Base-by-base conservation (phyloP, 1,140 invertebrate genomes). In the Pentalonia nigronervosa region DNA sequence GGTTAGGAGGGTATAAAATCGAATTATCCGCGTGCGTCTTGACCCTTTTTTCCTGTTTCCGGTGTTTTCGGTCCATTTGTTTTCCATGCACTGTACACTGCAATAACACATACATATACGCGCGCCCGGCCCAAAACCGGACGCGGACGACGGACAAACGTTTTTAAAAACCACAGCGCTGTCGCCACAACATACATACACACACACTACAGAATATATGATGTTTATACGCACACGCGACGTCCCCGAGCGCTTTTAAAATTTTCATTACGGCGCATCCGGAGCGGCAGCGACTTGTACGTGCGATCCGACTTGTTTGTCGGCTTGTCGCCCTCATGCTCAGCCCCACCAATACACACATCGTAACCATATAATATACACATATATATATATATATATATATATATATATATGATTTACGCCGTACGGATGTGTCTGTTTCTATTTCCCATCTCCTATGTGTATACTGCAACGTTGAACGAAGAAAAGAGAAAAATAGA, bases 11-110 rank as follows among this genome's bases (percentile, higher is more conserved):
- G 17, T 45, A 47, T 36, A 23, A 91, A 91, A 91, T 91, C 90
- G 90, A 91, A 91, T 91, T 91, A 91, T 91, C 90, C 90, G 90
- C 45, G 56, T 4, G 53, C 8, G 67, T 91, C 56, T 91, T 91
- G 90, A 91, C 90, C 90, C 90, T 91, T 91, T 76, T 91, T 91
- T 91, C 90, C 90, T 91, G 90, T 91, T 91, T 92, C 67, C 67
- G 48, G 88, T 25, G 48, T 89, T 92, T 83, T 92, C 91, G 91
- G 91, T 92, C 60, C 91, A 92, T 92, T 92, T 92, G 91, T 92
- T 92, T 92, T 92, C 45, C 91, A 36, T 92, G 84, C 34, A 47
- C 23, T 9, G 25, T 11, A 56, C n/a, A 34, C 7, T 21, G 17
- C 41, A 25, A 21, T 23, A 76, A 36, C 14, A 76, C 25, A 53